These are phyloP conservation scores for Halichoeres trimaculatus DNA, from an alignment of 2,113 vertebrate species.

Conservation along the genomic window DNA sequence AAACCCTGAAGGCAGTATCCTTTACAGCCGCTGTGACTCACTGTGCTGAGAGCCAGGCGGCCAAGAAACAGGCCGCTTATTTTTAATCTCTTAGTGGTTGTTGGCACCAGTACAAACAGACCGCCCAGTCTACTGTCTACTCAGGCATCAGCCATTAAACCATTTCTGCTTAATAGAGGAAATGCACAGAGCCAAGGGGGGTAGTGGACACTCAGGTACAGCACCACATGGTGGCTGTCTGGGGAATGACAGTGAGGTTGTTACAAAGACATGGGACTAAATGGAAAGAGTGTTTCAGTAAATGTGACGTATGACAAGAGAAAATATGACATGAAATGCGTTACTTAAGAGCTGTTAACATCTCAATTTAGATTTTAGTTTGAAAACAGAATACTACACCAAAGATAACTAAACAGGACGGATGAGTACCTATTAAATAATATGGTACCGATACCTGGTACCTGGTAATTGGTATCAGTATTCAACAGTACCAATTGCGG, in stretches of 20 bases:
- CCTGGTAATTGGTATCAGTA: too few relatives aligned
- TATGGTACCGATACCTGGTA: too few relatives aligned
- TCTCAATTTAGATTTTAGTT: too few relatives aligned
- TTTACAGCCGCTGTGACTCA: slow-evolving; percentile 61
- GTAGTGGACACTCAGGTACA: slow-evolving; percentile 3
- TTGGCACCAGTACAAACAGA: slow-evolving; percentile 57
- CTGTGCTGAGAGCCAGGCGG: slow-evolving; percentile 39
- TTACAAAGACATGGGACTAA: not conserved
- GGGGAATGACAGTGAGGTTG: not conserved
- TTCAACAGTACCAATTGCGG: too few relatives aligned
- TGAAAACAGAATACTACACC: too few relatives aligned
- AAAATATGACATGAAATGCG: too few relatives aligned
- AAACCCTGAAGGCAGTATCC: slow-evolving; percentile 84
- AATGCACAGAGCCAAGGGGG: slow-evolving; percentile 28
- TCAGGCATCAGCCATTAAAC: slow-evolving; percentile 51
- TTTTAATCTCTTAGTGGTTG: slow-evolving; percentile 72
- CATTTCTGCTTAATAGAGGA: slow-evolving; percentile 41
- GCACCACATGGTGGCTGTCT: slow-evolving; percentile 48
- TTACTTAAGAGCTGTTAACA: too few relatives aligned
- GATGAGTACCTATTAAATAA: too few relatives aligned
- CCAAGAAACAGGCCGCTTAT: slow-evolving; percentile 52
- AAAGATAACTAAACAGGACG: too few relatives aligned
- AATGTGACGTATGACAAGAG: too few relatives aligned
- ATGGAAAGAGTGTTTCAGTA: not conserved
- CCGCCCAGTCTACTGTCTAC: slow-evolving; percentile 35